phyloP scores from a whole-genome alignment of 2,797 vertebrate species.

The Steatocranus sp. region DNA sequence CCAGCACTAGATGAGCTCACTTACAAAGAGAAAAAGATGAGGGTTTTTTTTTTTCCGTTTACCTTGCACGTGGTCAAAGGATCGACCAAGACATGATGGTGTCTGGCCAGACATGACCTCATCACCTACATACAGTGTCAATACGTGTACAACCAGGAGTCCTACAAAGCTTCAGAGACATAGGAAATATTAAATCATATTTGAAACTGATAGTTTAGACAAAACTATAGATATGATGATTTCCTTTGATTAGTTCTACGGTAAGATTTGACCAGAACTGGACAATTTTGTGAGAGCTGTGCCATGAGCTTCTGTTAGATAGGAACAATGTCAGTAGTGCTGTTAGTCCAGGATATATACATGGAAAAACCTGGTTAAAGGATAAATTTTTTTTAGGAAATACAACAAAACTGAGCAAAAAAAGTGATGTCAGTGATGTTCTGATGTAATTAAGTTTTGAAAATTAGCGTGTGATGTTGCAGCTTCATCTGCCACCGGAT shows the following conservation, averaged over 20 bases:
- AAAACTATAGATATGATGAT: neutral
- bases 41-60: fast-evolving
- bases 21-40: fast-evolving
- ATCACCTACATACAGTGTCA: neutral
- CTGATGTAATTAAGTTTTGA: neutral
- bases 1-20: neutral
- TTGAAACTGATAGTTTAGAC: neutral
- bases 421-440: neutral
- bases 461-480: neutral
- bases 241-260: neutral
- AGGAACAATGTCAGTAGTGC: neutral
- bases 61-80: neutral
- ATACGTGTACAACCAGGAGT: neutral
- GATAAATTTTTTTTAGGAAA: neutral
- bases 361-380: neutral
- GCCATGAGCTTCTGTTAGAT: neutral
- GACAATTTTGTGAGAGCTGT: neutral
- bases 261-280: neutral
- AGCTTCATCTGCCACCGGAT: neutral
- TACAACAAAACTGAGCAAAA: neutral
- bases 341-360: neutral
- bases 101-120: neutral
- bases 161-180: neutral
- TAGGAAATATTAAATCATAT: neutral
- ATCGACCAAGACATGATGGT: neutral